phyloP scores from a whole-genome alignment of 2,113 vertebrate genomes.

The Tenebrosternarchus preto region DNA sequence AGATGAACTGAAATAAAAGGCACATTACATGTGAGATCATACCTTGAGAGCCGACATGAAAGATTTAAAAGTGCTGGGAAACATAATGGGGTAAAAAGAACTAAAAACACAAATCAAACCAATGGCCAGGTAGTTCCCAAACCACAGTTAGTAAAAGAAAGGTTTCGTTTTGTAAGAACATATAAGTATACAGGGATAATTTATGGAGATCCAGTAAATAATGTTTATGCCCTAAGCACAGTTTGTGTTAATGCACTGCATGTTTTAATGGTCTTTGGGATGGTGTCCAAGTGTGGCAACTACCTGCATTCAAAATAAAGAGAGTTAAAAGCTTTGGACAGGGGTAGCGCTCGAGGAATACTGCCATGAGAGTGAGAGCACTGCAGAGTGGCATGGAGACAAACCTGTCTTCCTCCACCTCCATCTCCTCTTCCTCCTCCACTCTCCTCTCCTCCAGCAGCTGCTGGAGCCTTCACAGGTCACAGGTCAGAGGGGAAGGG shows the following conservation, averaged over 20 bases:
- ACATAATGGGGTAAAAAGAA: background rate
- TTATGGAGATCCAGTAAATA: background rate
- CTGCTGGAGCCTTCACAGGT: conserved; percentile 91
- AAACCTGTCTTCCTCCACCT: conserved; percentile 75
- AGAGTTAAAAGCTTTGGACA: conserved; percentile 67
- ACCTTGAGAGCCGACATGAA: background rate
- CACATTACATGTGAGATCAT: conserved; percentile 9
- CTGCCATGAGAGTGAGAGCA: conserved; percentile 59
- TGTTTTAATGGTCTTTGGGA: conserved; percentile 15
- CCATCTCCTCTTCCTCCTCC: conserved; percentile 73
- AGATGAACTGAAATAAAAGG: conserved; percentile 13
- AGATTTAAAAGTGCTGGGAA: background rate
- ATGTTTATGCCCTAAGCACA: background rate
- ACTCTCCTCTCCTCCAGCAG: conserved; percentile 93
- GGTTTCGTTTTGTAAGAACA: background rate
- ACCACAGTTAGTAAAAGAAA: conserved; percentile 8
- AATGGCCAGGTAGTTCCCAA: conserved; percentile 44
- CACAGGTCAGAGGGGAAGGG: conserved; percentile 63
- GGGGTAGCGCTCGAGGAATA: conserved; percentile 63
- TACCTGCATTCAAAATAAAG: conserved; percentile 68
- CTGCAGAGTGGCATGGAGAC: conserved; percentile 50
- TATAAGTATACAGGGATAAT: background rate
- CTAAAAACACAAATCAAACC: conserved; percentile 10
- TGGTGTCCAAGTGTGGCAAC: conserved; percentile 64
- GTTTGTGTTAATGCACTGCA: background rate